Evolutionary conservation across 2,113 vertebrate genomes (phyloP), one percentile per base, ranked within the genome.

Genomic region (Archocentrus centrarchus): DNA sequence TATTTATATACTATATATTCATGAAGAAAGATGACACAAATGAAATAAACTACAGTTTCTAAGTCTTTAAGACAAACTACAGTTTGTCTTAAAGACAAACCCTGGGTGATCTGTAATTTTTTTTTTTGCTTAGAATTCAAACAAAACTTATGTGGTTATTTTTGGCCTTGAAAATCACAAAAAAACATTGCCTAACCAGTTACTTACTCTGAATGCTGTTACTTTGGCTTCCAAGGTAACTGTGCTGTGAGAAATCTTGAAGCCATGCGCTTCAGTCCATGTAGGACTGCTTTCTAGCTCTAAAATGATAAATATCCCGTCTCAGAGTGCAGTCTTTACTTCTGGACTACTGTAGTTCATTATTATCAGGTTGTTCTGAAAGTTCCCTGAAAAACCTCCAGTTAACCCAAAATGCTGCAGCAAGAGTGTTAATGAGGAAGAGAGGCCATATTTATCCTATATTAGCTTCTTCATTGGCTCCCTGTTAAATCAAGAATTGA

Each of bases 401-500:
- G 32, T 39, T 63, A 39, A 39, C 37, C n/a, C 61, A 63, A 35
- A 14, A 39, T 5, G 37, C 1, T 63, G 61, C 61, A 63, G 35
- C 0, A 20, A 63, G 61, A 14, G 0, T 39, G 18, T 30, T 8
- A 35, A 63, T 9, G 7, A 11, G 11, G 10, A 11, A 22, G 39
- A 0, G 20, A 22, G 62, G 3, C 4, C 63, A 44, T 44, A 66
- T 44, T 22, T 66, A 37, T 9, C 13, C 13, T 35, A 2, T 66
- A 24, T 37, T 1, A 37, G 37, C 37, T 41, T 66, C 37, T n/a
- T 41, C 37, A 66, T 24, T 13, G 22, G 37, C 37, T 66, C 13
- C 63, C n/a, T 66, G 37, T 24, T 66, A 44, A 41, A 44, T 24
- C 63, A 66, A 35, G 22, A 66, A 44, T 0, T 44, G n/a, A 44